A percentile compares a stretch with the other conserved stretches of the same genome.
These are phyloP conservation scores for Conomelus anceps DNA, from an alignment of 2,888 invertebrate genomes.

Conservation along the genomic window DNA sequence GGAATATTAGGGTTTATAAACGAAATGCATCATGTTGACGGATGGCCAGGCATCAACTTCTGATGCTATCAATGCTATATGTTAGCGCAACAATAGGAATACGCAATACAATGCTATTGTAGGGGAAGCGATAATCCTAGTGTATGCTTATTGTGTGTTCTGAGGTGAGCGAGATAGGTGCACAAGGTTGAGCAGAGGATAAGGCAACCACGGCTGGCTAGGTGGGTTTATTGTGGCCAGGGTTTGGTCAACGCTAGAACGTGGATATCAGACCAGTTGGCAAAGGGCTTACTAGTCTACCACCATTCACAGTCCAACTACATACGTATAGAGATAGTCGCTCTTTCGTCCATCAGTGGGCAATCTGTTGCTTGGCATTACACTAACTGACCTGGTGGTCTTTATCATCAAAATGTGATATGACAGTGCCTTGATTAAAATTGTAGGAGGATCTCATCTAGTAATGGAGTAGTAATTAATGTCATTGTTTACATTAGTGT, in stretches of 20 bases:
- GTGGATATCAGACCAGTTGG: neutral
- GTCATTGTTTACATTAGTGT: neutral
- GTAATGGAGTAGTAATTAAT: neutral
- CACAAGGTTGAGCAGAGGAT: neutral
- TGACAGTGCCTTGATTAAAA: neutral
- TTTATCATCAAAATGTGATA: neutral
- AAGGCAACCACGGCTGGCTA: neutral
- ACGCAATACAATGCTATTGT: neutral
- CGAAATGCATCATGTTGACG: neutral
- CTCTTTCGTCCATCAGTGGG: neutral
- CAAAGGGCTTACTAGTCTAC: neutral
- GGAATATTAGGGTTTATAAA: neutral
- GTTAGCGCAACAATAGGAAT: neutral
- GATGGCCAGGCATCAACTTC: neutral
- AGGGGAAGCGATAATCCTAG: neutral
- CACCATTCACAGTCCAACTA: neutral
- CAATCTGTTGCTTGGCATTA: neutral
- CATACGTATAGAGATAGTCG: too few species aligned
- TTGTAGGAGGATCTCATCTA: neutral
- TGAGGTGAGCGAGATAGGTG: neutral
- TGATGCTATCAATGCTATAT: neutral
- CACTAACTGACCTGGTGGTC: neutral
- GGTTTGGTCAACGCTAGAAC: neutral
- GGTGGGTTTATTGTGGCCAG: neutral
- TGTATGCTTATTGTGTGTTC: neutral